Conservation (phyloP, 64 coral and sea anemone genomes). For the Acropora yongei region DNA sequence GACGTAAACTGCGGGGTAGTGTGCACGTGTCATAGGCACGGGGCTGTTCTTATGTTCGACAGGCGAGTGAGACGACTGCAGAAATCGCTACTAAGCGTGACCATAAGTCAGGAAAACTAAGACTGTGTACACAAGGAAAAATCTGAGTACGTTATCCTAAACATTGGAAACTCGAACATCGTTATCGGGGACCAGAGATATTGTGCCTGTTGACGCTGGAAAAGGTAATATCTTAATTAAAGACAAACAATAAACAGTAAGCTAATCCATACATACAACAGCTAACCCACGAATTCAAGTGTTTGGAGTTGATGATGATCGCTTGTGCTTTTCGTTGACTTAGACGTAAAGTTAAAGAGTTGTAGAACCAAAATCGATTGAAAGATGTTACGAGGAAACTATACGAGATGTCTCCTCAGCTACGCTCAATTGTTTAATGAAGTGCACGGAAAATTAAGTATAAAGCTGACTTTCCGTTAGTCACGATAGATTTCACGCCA, state of each 20-base stretch:
- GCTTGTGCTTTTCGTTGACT: not conserved
- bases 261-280: not conserved
- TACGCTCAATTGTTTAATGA: no score
- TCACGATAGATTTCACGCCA: no score
- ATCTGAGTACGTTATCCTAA: not conserved
- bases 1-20: not conserved
- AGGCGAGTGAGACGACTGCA: not conserved
- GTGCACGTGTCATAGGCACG: not conserved
- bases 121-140: not conserved
- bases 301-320: not conserved
- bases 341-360: no score
- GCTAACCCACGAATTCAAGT: not conserved
- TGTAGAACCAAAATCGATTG: no score
- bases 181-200: not conserved
- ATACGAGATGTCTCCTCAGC: no score
- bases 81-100: not conserved
- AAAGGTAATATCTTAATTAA: not conserved
- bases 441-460: no score
- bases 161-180: not conserved
- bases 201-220: not conserved
- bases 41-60: not conserved
- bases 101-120: not conserved
- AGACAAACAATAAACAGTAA: not conserved
- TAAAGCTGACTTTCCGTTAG: no score
- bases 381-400: no score